Base-by-base conservation (phyloP, 1,140 invertebrate genomes). In the Ridgeia piscesae region DNA sequence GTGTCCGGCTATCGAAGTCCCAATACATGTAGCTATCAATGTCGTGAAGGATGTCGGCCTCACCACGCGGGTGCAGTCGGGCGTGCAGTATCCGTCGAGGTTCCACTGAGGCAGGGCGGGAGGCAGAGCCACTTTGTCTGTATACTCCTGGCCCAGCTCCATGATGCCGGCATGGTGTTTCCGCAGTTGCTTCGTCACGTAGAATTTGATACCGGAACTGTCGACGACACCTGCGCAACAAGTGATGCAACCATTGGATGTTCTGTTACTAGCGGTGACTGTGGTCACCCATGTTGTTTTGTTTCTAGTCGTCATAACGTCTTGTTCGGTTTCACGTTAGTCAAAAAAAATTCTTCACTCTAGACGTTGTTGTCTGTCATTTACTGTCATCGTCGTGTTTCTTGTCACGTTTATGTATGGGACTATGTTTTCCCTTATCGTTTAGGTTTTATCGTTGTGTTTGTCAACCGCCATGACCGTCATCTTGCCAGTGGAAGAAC, bases 71-170 rank as follows among this genome's bases (percentile, higher is more conserved):
- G 99, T 99, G 95, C 99, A 99, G 94, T 99, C 98, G 0, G 98
- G 96, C 88, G 98, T 97, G 94, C 99, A 99, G 95, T 99, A 98
- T 21, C 98, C 99, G 50, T 97, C 97, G 6, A 99, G 95, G 0
- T 97, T 95, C 95, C 99, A 99, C 1, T 96, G 92, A 0, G 92
- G 33, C 94, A 98, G 97, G 31, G 96, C 95, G 0, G 98, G 99
- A 0, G 99, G 99, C 92, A 99, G 99, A 0, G 98, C 98, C 98
- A 99, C 99, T 96, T 99, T 99, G 95, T 99, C 98, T 0, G 98
- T 99, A 95, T 99, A 99, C 94, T 99, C 98, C 8, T 99, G 95
- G 0, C 99, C 99, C 1, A 99, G 95, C 96, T 99, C 99, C 96
- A 99, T 98, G 0, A 99, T 98, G 1, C 98, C 99, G 0, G 99